Evolutionary conservation across 2,797 vertebrate genomes (phyloP), one percentile per base, ranked within the genome.

Genomic region (Choloepus didactylus): DNA sequence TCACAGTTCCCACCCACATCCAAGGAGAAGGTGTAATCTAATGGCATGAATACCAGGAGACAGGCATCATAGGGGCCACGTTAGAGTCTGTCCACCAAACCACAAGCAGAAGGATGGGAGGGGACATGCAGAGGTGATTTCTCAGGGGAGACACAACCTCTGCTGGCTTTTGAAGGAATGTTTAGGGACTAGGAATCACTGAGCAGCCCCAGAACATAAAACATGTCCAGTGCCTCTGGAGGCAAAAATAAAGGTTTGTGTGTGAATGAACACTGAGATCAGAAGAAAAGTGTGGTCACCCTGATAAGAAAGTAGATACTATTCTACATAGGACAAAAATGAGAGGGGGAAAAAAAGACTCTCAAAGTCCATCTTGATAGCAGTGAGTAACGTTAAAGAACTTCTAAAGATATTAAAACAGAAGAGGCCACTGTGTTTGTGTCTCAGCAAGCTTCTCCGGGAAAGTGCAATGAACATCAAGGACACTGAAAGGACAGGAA

Each of bases 401-500:
- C 80, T 95, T 84, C 25, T 56, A 62, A 31, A 6, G 19, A 19
- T 51, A 46, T 66, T 38, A 87, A 66, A 85, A 70, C 0, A 10
- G 73, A 59, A 91, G 89, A 94, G 66, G 69, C 80, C 67, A 41
- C 56, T 38, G 62, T 62, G 35, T 87, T 93, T 89, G 38, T 7
- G 31, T 75, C 89, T 90, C 91, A 31, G 62, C 54, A 23, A 82
- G 64, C 66, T 94, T 84, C 80, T 16, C 75, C 35, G 2, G 84
- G 89, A 75, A 92, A 91, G 76, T 18, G 16, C 51, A 38, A 8
- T 75, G 59, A 93, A 75, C 35, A 2, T 76, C 93, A 96, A 97
- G 96, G 96, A 66, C 97, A 96, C 73, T 27, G 18, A 87, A 87
- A 96, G 67, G 81, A 85, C 1, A 0, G 80, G 89, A 94, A 93